Conservation (phyloP, 2,113 vertebrate species). For the Orientallactaga bullata region DNA sequence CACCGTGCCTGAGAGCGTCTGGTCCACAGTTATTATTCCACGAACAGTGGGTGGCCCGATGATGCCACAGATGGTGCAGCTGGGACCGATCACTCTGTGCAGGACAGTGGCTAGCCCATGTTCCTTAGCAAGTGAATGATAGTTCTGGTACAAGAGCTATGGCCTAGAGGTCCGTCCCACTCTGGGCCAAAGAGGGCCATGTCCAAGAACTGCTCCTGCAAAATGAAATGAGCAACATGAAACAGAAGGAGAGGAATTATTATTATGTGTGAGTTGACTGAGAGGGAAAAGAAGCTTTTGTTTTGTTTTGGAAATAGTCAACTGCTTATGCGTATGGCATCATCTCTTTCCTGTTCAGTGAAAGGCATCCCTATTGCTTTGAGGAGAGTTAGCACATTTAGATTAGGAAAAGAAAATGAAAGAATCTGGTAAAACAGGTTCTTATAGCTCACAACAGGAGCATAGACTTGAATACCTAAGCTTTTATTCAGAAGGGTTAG, state of each 20-base stretch:
- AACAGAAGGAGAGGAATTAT: not conserved
- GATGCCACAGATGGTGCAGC: not conserved
- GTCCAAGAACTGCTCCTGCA: not conserved
- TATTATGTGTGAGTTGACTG: not conserved
- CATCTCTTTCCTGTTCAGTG: not conserved
- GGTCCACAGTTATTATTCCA: not conserved
- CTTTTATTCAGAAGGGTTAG: not conserved
- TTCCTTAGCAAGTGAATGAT: not conserved
- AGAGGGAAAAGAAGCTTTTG: not conserved
- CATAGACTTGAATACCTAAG: not conserved
- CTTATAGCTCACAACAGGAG: not conserved
- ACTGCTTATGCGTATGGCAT: not conserved
- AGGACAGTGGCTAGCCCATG: not conserved
- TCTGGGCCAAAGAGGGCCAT: not conserved
- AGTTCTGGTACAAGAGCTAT: not conserved
- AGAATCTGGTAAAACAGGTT: not conserved
- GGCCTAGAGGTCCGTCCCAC: not conserved
- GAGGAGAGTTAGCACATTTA: not conserved
- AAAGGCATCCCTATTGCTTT: slow-evolving; percentile 2
- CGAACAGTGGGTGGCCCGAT: not conserved
- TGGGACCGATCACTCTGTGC: not conserved
- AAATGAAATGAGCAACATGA: not conserved
- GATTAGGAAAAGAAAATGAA: not conserved
- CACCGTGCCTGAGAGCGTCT: not conserved
- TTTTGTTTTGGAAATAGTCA: slow-evolving; percentile 18